Evolutionary conservation across 2,797 vertebrate genomes (phyloP), one percentile per base, ranked within the genome.

Genomic region (Phataginus tetradactyla): DNA sequence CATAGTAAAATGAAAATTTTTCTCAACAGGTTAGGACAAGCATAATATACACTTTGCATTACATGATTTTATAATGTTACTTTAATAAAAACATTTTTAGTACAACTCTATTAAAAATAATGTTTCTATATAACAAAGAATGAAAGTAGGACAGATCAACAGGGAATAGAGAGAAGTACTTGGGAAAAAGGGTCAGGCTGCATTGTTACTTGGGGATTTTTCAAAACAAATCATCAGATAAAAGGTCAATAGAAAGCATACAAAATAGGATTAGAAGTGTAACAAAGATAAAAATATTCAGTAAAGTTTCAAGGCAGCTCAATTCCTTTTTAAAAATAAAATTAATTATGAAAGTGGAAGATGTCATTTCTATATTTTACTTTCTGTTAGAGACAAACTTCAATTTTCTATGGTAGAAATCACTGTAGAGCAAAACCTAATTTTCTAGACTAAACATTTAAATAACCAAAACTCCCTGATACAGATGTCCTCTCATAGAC

Each of bases 1-100:
- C 86, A 93, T 80, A 97, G 45, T 91, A 78, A 92, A 97, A 97
- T 96, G 57, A 55, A 91, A 91, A 39, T 96, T 96, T 96, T 93
- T 89, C 93, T 87, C 96, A 77, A 81, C 1, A 68, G 64, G 32
- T 68, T 87, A 83, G 37, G 17, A 55, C 2, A 79, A 97, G 90
- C 39, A 77, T 66, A 85, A 51, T 78, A 80, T 71, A 68, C 51
- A 95, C 42, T 92, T 78, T 80, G 42, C 1, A 79, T 68, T 27
- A 18, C 27, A 95, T 45, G 21, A 59, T 74, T 83, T 85, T 86
- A 85, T 55, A 51, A 57, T 80, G 66, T 68, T 94, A 86, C 61
- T 72, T 87, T 63, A 93, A 79, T 75, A 79, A 94, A 92, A 27
- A 74, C 29, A 49, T 42, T 49, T 84, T 18, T 91, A 79, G 55